These are phyloP conservation scores for Drosophila micromelanica DNA, from an alignment of 1,140 invertebrate species.

Conservation along the genomic window DNA sequence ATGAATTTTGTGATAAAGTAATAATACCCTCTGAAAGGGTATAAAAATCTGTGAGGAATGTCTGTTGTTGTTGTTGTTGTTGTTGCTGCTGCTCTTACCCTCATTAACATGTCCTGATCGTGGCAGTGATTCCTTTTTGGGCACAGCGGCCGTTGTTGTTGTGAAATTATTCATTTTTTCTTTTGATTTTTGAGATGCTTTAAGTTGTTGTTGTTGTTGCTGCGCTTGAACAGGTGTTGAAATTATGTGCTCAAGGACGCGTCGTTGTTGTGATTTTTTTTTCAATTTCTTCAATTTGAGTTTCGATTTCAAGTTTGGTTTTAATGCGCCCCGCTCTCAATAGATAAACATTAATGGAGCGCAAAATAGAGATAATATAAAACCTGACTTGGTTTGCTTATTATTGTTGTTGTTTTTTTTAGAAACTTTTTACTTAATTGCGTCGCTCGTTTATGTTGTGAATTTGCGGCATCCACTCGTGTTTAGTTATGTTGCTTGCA, in stretches of 20 bases:
- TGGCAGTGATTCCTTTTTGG: conserved; percentile 76
- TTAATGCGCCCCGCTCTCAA: conserved; percentile 36
- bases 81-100: conserved; percentile 78
- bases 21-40: too few species aligned
- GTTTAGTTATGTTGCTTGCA: conserved; percentile 48
- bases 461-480: conserved; percentile 25
- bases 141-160: conserved; percentile 72
- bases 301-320: conserved; percentile 32
- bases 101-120: conserved; percentile 83
- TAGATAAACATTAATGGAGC: conserved; percentile 36
- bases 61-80: too few species aligned
- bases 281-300: conserved; percentile 20
- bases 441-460: conserved; percentile 55
- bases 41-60: too few species aligned
- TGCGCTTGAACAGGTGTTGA: conserved; percentile 65
- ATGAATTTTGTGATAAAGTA: too few species aligned
- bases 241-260: conserved; percentile 69
- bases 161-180: conserved; percentile 80
- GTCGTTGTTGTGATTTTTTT: conserved; percentile 4
- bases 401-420: conserved; percentile 12
- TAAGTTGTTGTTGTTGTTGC: conserved; percentile 27
- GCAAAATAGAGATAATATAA: neutral
- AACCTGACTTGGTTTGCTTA: conserved; percentile 34
- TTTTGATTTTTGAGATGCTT: neutral
- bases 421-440: conserved; percentile 69